phyloP scores from a whole-genome alignment of 1,140 invertebrate genomes.

The Acyrthosiphon pisum region DNA sequence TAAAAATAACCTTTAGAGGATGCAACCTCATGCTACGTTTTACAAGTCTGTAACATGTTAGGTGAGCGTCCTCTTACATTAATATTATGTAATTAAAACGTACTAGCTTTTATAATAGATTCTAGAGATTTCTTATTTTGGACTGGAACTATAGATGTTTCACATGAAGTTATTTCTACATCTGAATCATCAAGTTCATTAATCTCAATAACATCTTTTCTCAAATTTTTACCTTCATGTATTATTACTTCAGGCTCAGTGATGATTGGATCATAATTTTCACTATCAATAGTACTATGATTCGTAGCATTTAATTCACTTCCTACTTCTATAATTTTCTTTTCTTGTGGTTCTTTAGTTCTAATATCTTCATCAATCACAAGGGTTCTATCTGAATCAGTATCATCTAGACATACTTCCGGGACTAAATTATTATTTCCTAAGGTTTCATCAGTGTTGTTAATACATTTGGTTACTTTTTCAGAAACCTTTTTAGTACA shows the following conservation, averaged over 20 bases:
- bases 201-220: constrained; percentile 1
- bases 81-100: neutral
- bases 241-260: neutral
- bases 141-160: neutral
- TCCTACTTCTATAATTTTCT: neutral
- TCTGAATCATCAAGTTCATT: constrained; percentile 43
- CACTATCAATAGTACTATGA: neutral
- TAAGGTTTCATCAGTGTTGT: neutral
- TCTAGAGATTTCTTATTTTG: constrained; percentile 24
- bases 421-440: neutral
- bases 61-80: neutral
- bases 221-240: neutral
- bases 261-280: neutral
- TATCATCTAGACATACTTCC: neutral
- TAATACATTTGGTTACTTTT: neutral
- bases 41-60: neutral
- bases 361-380: constrained; percentile 15
- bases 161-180: constrained; percentile 35
- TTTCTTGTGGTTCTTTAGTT: neutral
- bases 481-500: neutral
- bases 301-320: neutral
- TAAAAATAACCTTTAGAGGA: neutral
- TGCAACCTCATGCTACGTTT: neutral
- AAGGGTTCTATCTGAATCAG: neutral
- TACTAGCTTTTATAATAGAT: constrained; percentile 21